Conservation (phyloP, 2,113 vertebrate species). For the Gymnobelideus leadbeateri region DNA sequence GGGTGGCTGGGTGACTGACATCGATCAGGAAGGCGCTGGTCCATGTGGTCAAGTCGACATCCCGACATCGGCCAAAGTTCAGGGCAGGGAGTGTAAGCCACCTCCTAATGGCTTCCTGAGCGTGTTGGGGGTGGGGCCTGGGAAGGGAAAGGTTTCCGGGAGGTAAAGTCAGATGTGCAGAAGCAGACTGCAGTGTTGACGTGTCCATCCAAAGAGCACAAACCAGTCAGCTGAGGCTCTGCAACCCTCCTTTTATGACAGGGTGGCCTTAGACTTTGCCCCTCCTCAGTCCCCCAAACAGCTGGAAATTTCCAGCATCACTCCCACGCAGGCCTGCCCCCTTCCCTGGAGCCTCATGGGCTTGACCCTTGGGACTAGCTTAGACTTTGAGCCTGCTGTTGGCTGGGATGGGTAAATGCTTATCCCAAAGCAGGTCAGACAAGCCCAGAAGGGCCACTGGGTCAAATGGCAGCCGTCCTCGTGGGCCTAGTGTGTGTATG, state of each 20-base stretch:
- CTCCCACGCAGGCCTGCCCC: too few species aligned
- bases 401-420: too few species aligned
- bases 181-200: slow-evolving; percentile 59
- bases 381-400: not conserved
- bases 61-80: slow-evolving; percentile 77
- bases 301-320: too few species aligned
- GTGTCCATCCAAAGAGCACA: slow-evolving; percentile 81
- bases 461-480: not conserved
- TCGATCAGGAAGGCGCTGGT: not conserved
- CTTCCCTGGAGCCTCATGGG: not conserved
- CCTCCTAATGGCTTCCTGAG: slow-evolving; percentile 11
- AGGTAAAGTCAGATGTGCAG: slow-evolving; percentile 16
- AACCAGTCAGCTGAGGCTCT: slow-evolving; percentile 62
- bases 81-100: slow-evolving; percentile 62
- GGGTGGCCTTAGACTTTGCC: not conserved
- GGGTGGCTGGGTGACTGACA: too few species aligned
- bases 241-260: not conserved
- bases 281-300: too few species aligned
- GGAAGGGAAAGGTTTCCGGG: slow-evolving; percentile 44
- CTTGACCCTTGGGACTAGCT: not conserved
- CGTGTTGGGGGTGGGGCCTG: not conserved
- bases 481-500: too few species aligned
- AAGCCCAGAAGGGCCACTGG: not conserved
- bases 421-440: too few species aligned
- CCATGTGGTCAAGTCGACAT: slow-evolving; percentile 49